phyloP scores from a whole-genome alignment of 1,140 invertebrate species.

The Eufriesea mexicana region DNA sequence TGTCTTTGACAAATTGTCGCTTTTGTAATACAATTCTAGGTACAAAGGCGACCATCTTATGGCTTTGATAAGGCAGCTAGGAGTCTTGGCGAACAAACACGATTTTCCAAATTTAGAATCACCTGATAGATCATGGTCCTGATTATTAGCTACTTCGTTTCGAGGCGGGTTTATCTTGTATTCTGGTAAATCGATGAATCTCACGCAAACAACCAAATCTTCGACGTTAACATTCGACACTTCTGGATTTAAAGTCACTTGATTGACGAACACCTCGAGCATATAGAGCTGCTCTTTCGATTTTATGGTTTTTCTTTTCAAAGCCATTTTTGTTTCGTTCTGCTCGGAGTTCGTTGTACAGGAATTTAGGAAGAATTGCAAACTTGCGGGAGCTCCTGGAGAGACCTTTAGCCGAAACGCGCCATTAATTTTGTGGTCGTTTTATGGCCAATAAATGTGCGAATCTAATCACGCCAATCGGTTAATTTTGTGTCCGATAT shows the following conservation, averaged over 20 bases:
- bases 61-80: slow-evolving; percentile 54
- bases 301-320: slow-evolving; percentile 1
- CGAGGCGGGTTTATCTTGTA: slow-evolving; percentile 59
- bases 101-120: slow-evolving; percentile 68
- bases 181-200: slow-evolving; percentile 66
- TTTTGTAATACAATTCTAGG: slow-evolving; percentile 52
- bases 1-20: neutral
- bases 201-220: slow-evolving; percentile 53
- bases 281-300: slow-evolving; percentile 69
- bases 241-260: slow-evolving; percentile 49
- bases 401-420: slow-evolving; percentile 6
- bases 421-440: slow-evolving; percentile 67
- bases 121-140: neutral
- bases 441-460: slow-evolving; percentile 14
- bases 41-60: slow-evolving; percentile 59
- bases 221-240: neutral
- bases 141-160: neutral
- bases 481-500: neutral
- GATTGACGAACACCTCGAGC: slow-evolving; percentile 68
- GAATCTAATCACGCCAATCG: slow-evolving; percentile 25
- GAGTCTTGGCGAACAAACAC: slow-evolving; percentile 67
- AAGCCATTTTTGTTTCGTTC: slow-evolving; percentile 4
- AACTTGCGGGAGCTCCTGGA: neutral
- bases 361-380: slow-evolving; percentile 50
- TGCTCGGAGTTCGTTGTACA: slow-evolving; percentile 4